These are phyloP conservation scores for Machaerirhynchus nigripectus DNA, from an alignment of 2,113 vertebrate species.

Conservation along the genomic window DNA sequence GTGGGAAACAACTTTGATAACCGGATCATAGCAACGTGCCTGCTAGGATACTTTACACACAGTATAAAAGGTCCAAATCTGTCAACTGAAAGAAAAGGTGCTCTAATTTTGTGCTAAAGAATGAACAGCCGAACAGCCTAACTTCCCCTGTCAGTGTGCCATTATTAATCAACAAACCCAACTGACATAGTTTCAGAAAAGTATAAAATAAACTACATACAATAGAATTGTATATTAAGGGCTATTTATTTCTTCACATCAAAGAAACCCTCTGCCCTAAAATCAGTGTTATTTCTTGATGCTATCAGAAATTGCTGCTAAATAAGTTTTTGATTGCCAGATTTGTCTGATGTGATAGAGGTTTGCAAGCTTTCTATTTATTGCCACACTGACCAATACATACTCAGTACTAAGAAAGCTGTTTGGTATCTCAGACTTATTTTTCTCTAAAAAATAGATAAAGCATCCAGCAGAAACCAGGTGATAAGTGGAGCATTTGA, in stretches of 20 bases:
- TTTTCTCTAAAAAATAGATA: background rate
- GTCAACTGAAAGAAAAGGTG: background rate
- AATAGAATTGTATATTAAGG: background rate
- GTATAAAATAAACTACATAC: background rate
- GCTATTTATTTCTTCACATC: background rate
- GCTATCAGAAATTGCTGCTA: background rate
- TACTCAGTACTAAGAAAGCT: background rate
- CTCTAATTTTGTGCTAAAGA: background rate
- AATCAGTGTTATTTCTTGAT: background rate
- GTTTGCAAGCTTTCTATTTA: background rate
- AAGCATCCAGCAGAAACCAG: background rate
- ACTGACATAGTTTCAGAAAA: background rate
- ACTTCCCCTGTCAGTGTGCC: background rate
- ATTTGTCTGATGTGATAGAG: background rate
- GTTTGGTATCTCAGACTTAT: background rate
- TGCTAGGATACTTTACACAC: background rate
- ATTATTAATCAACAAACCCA: background rate
- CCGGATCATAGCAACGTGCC: background rate
- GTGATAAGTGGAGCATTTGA: background rate
- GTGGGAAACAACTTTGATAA: background rate
- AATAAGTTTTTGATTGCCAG: background rate
- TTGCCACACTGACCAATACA: background rate
- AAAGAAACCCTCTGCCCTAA: background rate
- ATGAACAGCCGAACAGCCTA: background rate
- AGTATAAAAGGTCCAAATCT: background rate